These are phyloP conservation scores for Ectemnius continuus DNA, from an alignment of 2,888 invertebrate genomes.

Conservation along the genomic window DNA sequence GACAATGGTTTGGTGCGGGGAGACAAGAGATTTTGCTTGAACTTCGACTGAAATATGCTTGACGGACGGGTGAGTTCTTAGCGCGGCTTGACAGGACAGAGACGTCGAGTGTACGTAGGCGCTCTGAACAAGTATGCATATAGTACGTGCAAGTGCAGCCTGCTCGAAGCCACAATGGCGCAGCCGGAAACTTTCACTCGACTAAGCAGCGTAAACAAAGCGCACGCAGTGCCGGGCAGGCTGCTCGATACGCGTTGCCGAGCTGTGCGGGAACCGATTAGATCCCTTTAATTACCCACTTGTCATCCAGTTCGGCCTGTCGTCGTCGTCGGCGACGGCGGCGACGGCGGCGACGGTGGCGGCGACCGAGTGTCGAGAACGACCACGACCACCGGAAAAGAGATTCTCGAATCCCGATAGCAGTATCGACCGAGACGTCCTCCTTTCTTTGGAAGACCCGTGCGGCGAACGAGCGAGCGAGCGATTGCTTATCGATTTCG, in stretches of 20 bases:
- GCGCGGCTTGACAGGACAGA: not conserved
- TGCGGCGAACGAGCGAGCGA: not conserved
- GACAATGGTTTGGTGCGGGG: too few species aligned
- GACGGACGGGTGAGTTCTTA: not conserved
- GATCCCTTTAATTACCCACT: slow-evolving; percentile 26
- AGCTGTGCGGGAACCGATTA: slow-evolving; percentile 33
- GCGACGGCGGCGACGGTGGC: too few species aligned
- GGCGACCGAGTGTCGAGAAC: too few species aligned
- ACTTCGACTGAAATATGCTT: too few species aligned
- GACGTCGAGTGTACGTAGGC: slow-evolving; percentile 10
- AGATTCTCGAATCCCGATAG: not conserved
- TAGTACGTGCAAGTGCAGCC: slow-evolving; percentile 12
- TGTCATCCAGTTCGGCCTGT: slow-evolving; percentile 11
- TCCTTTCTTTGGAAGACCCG: not conserved
- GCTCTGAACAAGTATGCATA: not conserved
- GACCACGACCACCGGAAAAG: not conserved
- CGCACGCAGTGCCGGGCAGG: slow-evolving; percentile 7
- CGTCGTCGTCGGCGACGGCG: not conserved
- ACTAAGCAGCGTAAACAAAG: slow-evolving; percentile 53
- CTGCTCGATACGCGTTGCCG: not conserved
- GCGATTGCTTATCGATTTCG: slow-evolving; percentile 9
- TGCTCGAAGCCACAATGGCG: slow-evolving; percentile 32
- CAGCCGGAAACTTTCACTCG: slow-evolving; percentile 55
- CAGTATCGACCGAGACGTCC: not conserved
- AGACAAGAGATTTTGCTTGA: too few species aligned